Percentiles rank a stretch among this genome's conserved stretches.
phyloP scores from a whole-genome alignment of 2,113 vertebrate genomes.

The Elephas maximus region DNA sequence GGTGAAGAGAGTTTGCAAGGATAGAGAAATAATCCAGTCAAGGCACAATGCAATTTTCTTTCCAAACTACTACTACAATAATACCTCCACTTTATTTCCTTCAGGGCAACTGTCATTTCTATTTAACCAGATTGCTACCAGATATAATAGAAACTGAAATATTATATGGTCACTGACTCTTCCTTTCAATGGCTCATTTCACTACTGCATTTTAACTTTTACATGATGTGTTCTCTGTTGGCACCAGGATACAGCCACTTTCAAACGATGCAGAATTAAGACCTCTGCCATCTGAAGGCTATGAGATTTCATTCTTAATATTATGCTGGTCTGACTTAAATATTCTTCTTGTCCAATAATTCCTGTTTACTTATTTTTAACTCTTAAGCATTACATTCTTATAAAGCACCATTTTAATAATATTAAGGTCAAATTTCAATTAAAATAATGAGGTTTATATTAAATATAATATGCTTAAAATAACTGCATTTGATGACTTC shows the following conservation, averaged over 20 bases:
- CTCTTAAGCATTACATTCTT: constrained; percentile 12
- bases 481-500: constrained; percentile 31
- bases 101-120: constrained; percentile 84
- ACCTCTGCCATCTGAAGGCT: constrained; percentile 57
- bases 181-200: constrained; percentile 82
- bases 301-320: neutral
- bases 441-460: constrained; percentile 7
- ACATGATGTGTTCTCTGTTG: constrained; percentile 79
- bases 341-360: neutral
- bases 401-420: neutral
- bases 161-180: constrained; percentile 74
- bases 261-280: constrained; percentile 73
- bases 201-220: constrained; percentile 80
- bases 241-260: constrained; percentile 75
- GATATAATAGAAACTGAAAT: constrained; percentile 81
- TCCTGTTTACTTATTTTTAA: constrained; percentile 35
- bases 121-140: constrained; percentile 85
- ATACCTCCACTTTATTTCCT: constrained; percentile 85
- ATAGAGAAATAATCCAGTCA: constrained; percentile 86
- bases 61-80: constrained; percentile 81
- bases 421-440: constrained; percentile 2
- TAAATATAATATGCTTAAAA: neutral
- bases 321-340: neutral
- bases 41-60: constrained; percentile 86
- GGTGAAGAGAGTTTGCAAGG: constrained; percentile 81